Evolutionary conservation across 2,888 invertebrate species (phyloP).

Genomic region (Amblyteles armatorius): DNA sequence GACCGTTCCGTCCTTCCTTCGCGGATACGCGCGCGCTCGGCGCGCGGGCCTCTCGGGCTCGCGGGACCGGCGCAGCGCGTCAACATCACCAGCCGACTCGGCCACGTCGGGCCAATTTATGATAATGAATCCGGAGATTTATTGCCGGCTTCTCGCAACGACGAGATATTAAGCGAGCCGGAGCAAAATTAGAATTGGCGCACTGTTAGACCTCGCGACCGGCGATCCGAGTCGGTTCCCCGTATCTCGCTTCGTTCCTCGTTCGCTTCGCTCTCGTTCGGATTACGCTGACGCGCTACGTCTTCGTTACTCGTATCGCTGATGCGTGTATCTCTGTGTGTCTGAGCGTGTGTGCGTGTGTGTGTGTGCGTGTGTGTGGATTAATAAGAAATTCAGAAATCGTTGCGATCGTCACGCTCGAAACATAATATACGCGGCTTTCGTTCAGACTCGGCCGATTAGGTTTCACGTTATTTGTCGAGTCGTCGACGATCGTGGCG

Average conservation of each 20-base stretch:
- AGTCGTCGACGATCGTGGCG: background rate
- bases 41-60: conserved; percentile 15
- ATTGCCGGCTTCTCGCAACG: conserved; percentile 79
- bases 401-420: conserved; percentile 12
- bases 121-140: conserved; percentile 82
- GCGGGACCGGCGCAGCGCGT: conserved; percentile 67
- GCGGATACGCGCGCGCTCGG: conserved; percentile 12
- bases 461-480: background rate
- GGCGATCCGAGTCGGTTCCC: conserved; percentile 57
- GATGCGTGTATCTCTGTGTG: background rate
- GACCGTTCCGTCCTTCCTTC: conserved; percentile 26
- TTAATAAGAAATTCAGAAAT: conserved; percentile 9
- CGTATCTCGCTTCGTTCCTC: conserved; percentile 38
- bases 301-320: conserved; percentile 66
- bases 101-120: conserved; percentile 80
- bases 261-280: conserved; percentile 45
- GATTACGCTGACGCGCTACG: conserved; percentile 38
- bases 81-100: conserved; percentile 74
- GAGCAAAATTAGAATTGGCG: conserved; percentile 81
- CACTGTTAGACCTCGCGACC: conserved; percentile 63
- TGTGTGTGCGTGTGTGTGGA: background rate
- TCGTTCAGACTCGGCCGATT: background rate
- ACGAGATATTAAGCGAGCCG: conserved; percentile 79
- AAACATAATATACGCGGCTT: background rate
- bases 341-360: background rate